These are phyloP conservation scores for Eptesicus fuscus DNA, from an alignment of 2,113 vertebrate species.

Conservation along the genomic window DNA sequence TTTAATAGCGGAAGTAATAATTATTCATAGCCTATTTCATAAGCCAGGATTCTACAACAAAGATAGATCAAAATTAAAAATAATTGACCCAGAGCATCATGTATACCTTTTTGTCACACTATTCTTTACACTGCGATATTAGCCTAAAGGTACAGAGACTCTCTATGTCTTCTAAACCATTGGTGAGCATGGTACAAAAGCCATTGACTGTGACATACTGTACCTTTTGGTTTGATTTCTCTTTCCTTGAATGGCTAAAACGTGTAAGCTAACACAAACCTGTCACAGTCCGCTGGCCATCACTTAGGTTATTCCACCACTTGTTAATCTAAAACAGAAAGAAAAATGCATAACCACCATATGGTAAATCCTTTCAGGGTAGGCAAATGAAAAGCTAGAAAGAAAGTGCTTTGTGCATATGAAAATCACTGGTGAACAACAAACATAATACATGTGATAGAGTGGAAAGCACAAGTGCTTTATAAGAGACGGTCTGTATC, in stretches of 20 bases:
- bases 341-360: constrained; percentile 40
- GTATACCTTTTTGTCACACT: neutral
- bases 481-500: neutral
- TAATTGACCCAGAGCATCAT: neutral
- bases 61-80: neutral
- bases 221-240: constrained; percentile 84
- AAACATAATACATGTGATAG: neutral
- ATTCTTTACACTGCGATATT: neutral
- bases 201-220: constrained; percentile 80
- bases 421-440: neutral
- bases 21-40: neutral
- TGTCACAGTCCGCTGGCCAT: constrained; percentile 93
- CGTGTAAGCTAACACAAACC: constrained; percentile 91
- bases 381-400: constrained; percentile 14
- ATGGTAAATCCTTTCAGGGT: neutral
- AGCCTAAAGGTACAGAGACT: constrained; percentile 52
- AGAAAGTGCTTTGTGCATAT: neutral
- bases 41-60: constrained; percentile 17
- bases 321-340: constrained; percentile 91
- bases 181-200: constrained; percentile 65
- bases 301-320: constrained; percentile 96
- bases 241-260: constrained; percentile 87
- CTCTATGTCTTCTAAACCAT: constrained; percentile 59
- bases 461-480: neutral
- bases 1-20: neutral